Evolutionary conservation across 2,797 vertebrate genomes (phyloP), one percentile per base, ranked within the genome.

Genomic region (Gouania willdenowi): DNA sequence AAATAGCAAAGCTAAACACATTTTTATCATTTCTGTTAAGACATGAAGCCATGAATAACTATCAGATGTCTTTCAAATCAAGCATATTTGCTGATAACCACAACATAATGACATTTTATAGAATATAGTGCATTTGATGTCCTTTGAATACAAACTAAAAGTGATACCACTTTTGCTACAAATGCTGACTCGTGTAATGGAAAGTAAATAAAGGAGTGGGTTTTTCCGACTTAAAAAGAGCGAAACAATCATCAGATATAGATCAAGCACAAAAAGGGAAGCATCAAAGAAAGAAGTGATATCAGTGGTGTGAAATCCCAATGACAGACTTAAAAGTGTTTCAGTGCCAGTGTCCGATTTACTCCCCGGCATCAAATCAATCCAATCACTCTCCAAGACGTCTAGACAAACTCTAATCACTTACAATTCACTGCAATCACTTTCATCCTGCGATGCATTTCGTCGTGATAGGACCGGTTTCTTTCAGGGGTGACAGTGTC

Each of bases 381-480:
- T 83, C 69, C 65, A 72, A 72, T 81, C 71, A 68, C 61, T 63
- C 58, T 48, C 57, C 1, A 49, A 72, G 71, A 66, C 51, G 54
- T 71, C 71, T 71, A 75, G 74, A 74, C 81, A 75, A 77, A 75
- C 65, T 68, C 68, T 76, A 83, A 81, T 81, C 74, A 74, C 75
- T 77, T 73, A 79, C 71, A 70, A 70, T 70, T 77, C 71, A 50
- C 61, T 71, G 77, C 77, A 79, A 83, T 83, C 80, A 75, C 73
- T 79, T 72, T 69, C 69, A 40, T 73, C 67, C 74, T 67, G 42
- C 65, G 76, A 83, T 79, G 78, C 78, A 71, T 63, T 73, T 64
- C 19, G 26, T 8, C 6, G 58, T 64, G 66, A 72, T 54, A 41
- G 63, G 62, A 63, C 22, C 15, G 65, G 65, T 68, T 48, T 62